Evolutionary conservation across 2,113 vertebrate genomes (phyloP).

Genomic region (Thymallus thymallus): DNA sequence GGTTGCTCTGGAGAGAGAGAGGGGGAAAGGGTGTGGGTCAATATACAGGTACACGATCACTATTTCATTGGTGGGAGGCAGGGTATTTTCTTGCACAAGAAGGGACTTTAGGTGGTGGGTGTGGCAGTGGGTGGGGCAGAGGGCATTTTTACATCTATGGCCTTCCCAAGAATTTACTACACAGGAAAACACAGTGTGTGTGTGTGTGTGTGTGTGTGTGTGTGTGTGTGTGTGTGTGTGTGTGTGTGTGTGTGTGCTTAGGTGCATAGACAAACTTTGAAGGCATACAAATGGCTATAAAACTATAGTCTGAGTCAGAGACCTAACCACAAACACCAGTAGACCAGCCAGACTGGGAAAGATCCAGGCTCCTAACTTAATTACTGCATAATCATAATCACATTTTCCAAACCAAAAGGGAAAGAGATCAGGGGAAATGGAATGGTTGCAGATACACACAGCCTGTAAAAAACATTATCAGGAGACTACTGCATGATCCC

Average conservation of each 20-base stretch:
- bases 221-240: no score
- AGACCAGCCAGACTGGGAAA: background rate
- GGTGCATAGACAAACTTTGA: no score
- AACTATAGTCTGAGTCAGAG: background rate
- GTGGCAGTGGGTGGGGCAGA: background rate
- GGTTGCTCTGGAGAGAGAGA: constrained; percentile 61
- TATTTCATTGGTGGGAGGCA: constrained; percentile 28
- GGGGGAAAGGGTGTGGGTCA: constrained; percentile 29
- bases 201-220: no score
- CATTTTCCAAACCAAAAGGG: background rate
- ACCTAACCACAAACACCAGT: background rate
- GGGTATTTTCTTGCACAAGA: background rate
- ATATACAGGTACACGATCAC: constrained; percentile 7
- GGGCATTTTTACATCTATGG: background rate
- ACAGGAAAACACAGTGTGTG: no score
- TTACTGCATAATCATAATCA: background rate
- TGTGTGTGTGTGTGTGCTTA: no score
- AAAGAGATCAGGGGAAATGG: background rate
- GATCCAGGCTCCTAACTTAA: background rate
- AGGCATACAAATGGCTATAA: background rate
- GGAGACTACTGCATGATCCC: background rate
- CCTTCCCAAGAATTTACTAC: no score
- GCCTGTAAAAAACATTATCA: no score
- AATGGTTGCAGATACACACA: background rate
- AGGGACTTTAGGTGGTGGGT: no score